phyloP scores from a whole-genome alignment of 2,113 vertebrate genomes.

The Tylochromis polylepis region DNA sequence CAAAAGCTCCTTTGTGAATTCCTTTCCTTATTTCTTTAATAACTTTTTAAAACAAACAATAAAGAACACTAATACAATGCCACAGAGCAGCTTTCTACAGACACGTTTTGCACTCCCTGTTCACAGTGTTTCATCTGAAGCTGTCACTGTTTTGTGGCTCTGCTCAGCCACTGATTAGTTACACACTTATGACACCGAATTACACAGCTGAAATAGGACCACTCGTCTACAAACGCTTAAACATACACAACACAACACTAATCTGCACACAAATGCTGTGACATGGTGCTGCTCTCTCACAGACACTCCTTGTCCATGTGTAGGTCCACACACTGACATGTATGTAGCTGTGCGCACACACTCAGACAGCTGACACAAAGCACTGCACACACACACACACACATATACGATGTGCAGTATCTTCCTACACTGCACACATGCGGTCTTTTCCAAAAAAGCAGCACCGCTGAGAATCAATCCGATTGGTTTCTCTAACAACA shows the following conservation, averaged over 20 bases:
- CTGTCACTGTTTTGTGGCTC: not conserved
- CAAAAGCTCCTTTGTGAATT: not conserved
- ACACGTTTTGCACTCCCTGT: not conserved
- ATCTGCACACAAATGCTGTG: not conserved
- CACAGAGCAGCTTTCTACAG: not conserved
- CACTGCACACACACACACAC: slow-evolving; percentile 50
- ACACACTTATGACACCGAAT: not conserved
- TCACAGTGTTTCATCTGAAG: not conserved
- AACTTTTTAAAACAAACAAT: not conserved
- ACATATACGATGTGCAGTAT: slow-evolving; percentile 47
- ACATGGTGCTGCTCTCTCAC: not conserved
- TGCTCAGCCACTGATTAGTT: not conserved
- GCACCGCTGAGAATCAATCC: slow-evolving; percentile 21
- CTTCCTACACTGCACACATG: slow-evolving; percentile 14
- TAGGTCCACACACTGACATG: slow-evolving; percentile 14
- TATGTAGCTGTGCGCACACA: not conserved
- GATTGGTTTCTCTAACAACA: slow-evolving; percentile 42
- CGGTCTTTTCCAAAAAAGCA: slow-evolving; percentile 55
- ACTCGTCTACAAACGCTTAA: not conserved
- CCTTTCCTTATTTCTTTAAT: not conserved
- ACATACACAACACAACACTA: not conserved
- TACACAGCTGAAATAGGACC: not conserved
- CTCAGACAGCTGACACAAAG: slow-evolving; percentile 59
- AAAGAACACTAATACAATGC: not conserved
- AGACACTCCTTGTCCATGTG: not conserved